Evolutionary conservation across 2,113 vertebrate species (phyloP).

Genomic region (Syngnathus scovelli): DNA sequence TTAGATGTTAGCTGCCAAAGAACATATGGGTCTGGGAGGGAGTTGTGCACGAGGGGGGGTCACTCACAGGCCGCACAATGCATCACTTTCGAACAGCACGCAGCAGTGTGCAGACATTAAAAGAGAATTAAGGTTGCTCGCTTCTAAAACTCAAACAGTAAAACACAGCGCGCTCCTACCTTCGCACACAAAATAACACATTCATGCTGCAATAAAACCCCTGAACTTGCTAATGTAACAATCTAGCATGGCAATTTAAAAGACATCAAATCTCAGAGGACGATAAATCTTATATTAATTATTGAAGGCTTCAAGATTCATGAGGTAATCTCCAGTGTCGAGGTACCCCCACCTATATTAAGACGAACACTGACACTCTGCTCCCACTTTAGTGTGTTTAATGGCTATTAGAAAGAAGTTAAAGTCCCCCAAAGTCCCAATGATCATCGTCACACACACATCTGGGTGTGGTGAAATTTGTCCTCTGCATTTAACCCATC

Average conservation of each 20-base stretch:
- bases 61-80: constrained; percentile 16
- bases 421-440: too few relatives aligned
- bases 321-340: constrained; percentile 54
- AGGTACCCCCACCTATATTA: constrained; percentile 45
- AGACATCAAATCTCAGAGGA: constrained; percentile 60
- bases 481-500: too few relatives aligned
- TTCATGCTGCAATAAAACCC: constrained; percentile 65
- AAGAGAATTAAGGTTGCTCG: constrained; percentile 29
- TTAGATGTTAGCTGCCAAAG: background rate
- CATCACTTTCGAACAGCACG: constrained; percentile 21
- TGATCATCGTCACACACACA: too few relatives aligned
- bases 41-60: background rate
- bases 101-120: constrained; percentile 28
- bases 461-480: too few relatives aligned
- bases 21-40: background rate
- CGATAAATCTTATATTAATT: constrained; percentile 67
- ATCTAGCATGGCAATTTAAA: constrained; percentile 60
- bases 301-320: constrained; percentile 55
- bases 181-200: constrained; percentile 55
- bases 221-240: constrained; percentile 70
- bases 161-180: constrained; percentile 28
- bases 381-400: constrained; percentile 46
- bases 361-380: constrained; percentile 34
- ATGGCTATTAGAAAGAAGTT: constrained; percentile 37
- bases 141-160: constrained; percentile 41